phyloP scores from a whole-genome alignment of 2,797 vertebrate species.

The Megalops cyprinoides region DNA sequence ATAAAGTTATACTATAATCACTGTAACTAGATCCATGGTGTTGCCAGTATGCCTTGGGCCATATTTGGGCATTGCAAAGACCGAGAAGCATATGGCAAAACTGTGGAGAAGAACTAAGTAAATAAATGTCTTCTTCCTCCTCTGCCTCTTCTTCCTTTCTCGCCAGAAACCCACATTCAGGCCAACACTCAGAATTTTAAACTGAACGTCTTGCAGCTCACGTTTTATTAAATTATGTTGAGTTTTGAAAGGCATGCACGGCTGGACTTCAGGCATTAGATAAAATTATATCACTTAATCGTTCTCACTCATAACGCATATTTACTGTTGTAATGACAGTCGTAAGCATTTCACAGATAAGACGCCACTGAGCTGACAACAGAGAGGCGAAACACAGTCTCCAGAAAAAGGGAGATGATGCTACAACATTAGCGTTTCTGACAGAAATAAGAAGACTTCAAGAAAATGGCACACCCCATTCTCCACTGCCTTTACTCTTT shows the following conservation, averaged over 20 bases:
- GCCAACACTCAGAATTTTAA: neutral
- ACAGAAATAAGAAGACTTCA: constrained; percentile 16
- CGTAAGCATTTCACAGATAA: constrained; percentile 1
- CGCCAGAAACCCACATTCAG: neutral
- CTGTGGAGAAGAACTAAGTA: neutral
- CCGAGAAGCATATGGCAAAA: neutral
- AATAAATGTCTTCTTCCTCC: neutral
- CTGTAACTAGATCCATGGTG: constrained; percentile 47
- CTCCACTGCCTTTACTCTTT: neutral
- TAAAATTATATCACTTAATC: neutral
- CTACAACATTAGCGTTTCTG: constrained; percentile 1
- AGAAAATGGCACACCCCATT: neutral
- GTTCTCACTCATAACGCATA: neutral
- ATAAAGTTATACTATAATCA: constrained; percentile 49
- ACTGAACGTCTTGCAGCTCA: neutral
- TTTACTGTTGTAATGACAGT: neutral
- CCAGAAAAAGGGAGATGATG: neutral
- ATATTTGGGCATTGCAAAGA: neutral
- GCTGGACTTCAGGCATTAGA: neutral
- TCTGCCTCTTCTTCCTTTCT: neutral
- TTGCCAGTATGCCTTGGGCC: constrained; percentile 40
- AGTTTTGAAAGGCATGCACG: neutral
- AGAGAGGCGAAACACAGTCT: neutral
- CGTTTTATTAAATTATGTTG: neutral
- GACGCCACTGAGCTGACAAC: neutral